Evolutionary conservation across 2,113 vertebrate genomes (phyloP), one percentile per base, ranked within the genome.

Genomic region (Psammodynastes pulverulentus): DNA sequence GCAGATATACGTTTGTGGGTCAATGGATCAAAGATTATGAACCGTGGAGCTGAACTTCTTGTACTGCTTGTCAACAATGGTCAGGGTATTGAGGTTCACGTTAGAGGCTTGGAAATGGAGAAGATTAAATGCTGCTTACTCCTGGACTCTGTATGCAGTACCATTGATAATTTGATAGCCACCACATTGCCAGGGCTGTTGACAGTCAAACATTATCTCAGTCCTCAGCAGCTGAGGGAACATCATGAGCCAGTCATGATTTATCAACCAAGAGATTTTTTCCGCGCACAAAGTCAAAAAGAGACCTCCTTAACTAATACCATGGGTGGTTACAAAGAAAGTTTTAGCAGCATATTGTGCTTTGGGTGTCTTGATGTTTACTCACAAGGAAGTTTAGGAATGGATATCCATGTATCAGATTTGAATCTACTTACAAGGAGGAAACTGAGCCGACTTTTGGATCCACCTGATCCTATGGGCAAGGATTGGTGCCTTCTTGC

Each of bases 401-500:
- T 97, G 87, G 98, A 99, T 91, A 97, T 99, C 94, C 98, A 98
- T 84, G 97, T 98, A 1, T 98, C 98, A 0, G 99, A 99, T n/a
- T 96, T 99, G 43, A 98, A 97, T 93, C 97, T 98, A 1, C 95
- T 99, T 94, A 98, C 98, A 6, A 98, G 98, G 92, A 97, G 99
- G 93, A 99, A 99, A 95, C 97, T 99, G 8, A 98, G 99, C 91
- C 98, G 99, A 92, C 97, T 99, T 97, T 96, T 99, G 95, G 99
- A 99, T 97, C 98, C 98, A 0, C 99, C 98, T 0, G 99, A 99
- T 94, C 98, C 99, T 48, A 98, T 99, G 96, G 99, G 99, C 86
- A 99, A 99, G 96, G 99, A 99, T 93, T 99, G 99, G 99, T 99
- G 99, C 97, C 98, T 99, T 96, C 97, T 99, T 49, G 99, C 99